Evolutionary conservation across 2,888 invertebrate genomes (phyloP), one percentile per base, ranked within the genome.

Genomic region (Tachystola acroxantha): DNA sequence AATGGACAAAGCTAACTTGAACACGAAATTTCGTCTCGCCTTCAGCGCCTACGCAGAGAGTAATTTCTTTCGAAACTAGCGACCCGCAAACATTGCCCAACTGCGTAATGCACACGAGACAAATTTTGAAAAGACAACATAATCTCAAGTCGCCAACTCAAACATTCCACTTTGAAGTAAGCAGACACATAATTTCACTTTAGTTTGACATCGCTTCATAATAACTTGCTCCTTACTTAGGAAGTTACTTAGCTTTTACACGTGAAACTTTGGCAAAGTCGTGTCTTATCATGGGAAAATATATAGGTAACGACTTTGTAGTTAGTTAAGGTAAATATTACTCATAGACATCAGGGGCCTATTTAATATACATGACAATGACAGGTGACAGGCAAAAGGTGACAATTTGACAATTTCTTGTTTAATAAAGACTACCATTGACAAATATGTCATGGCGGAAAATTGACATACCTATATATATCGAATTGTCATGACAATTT

Each of bases 91-190:
- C 68, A 79, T 78, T 79, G 66, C 77, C 57, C 64, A 73, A 79
- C 64, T 48, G 53, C 59, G 57, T 71, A 64, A 68, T 73, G 64
- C 48, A 59, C 59, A 48, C 57, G 16, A 55, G 63, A 75, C 73
- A 74, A 77, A 80, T 82, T 81, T 77, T 67, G 67, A 73, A 76
- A 73, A 81, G 76, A 75, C 75, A 72, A 73, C 78, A 76, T 67
- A 69, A 80, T 79, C 71, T 75, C 54, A 40, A 58, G 63, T 65
- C 56, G 51, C 61, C 63, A 64, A 58, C 50, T 63, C 59, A 69
- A 72, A 75, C 72, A 73, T 35, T 42, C 45, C 49, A 37, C 77
- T 81, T 81, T 80, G 79, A 72, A 61, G 63, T 60, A 48, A 50
- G 62, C 77, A 69, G 74, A 58, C 60, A 56, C 60, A 60, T 64